phyloP scores from a whole-genome alignment of 2,888 invertebrate genomes.

The Coleophora flavipennella region DNA sequence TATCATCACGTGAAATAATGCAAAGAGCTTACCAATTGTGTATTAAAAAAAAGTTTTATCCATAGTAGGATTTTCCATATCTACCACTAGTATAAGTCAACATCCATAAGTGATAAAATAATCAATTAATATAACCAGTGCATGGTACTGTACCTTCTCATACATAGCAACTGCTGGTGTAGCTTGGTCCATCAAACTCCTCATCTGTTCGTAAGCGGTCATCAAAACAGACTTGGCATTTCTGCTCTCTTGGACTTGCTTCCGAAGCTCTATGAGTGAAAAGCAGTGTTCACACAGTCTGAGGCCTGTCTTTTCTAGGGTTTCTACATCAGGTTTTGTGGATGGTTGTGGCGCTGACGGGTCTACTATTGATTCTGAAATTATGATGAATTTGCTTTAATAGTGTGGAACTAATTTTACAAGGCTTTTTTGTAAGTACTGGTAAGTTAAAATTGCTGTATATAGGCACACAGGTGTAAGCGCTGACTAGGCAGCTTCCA shows the following conservation, averaged over 20 bases:
- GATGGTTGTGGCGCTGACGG: slow-evolving; percentile 46
- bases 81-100: too few relatives aligned
- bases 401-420: too few relatives aligned
- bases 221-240: slow-evolving; percentile 85
- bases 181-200: slow-evolving; percentile 82
- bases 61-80: too few relatives aligned
- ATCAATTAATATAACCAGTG: too few relatives aligned
- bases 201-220: slow-evolving; percentile 87
- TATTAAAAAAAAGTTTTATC: too few relatives aligned
- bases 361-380: slow-evolving; percentile 58
- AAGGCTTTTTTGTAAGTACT: too few relatives aligned
- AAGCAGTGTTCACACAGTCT: slow-evolving; percentile 84
- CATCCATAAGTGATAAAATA: too few relatives aligned
- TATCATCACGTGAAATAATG: too few relatives aligned
- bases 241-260: slow-evolving; percentile 84
- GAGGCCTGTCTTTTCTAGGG: slow-evolving; percentile 72
- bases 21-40: too few relatives aligned
- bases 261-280: slow-evolving; percentile 84
- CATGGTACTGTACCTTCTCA: slow-evolving; percentile 68
- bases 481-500: too few relatives aligned
- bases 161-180: slow-evolving; percentile 78
- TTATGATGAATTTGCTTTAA: not conserved
- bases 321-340: slow-evolving; percentile 37
- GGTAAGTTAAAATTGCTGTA: too few relatives aligned
- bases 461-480: too few relatives aligned